Conservation (phyloP, 2,113 vertebrate genomes). For the Prionailurus viverrinus region DNA sequence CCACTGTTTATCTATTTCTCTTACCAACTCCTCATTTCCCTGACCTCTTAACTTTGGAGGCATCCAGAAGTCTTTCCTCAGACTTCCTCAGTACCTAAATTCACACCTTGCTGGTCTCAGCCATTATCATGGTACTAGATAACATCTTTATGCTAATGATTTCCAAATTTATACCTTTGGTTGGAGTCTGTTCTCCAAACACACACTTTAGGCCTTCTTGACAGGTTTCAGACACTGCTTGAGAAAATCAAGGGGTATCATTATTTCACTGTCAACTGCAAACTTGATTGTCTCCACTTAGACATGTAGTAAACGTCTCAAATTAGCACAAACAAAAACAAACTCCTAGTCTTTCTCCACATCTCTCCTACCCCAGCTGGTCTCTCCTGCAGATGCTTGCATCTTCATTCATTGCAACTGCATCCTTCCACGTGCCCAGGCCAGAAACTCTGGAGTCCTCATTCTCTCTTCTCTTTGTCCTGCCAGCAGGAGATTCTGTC, state of each 20-base stretch:
- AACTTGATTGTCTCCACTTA: background rate
- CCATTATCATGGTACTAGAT: background rate
- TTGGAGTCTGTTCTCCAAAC: background rate
- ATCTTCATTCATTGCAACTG: background rate
- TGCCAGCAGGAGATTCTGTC: background rate
- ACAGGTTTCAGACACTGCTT: background rate
- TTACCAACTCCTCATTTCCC: background rate
- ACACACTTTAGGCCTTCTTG: background rate
- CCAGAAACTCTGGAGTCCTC: background rate
- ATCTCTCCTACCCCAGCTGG: background rate
- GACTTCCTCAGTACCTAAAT: background rate
- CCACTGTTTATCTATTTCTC: background rate
- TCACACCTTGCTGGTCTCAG: background rate
- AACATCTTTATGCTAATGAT: background rate
- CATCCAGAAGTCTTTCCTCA: background rate
- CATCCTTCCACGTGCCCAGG: background rate
- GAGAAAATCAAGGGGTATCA: background rate
- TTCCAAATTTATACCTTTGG: background rate
- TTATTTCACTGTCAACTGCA: background rate
- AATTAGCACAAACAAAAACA: background rate
- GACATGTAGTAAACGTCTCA: background rate
- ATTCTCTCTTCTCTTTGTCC: background rate
- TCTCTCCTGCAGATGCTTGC: background rate
- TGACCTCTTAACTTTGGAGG: background rate
- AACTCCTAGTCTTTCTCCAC: background rate